Evolutionary conservation across 1,140 invertebrate genomes (phyloP), one percentile per base, ranked within the genome.

Genomic region (Coptotermes formosanus): DNA sequence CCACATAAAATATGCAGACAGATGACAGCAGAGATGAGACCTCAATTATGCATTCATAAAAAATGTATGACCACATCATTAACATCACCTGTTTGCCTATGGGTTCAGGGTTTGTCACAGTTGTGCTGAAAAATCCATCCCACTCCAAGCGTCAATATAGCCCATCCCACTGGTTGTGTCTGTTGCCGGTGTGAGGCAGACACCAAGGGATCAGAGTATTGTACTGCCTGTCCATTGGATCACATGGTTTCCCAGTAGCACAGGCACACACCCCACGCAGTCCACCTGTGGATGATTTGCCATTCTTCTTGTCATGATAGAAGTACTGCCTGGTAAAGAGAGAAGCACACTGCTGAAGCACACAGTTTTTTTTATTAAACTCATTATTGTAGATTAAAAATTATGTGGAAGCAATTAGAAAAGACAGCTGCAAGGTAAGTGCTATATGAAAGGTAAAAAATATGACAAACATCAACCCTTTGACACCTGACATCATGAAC

Each of bases 161-260:
- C 3, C 94, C 94, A 21, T 82, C 59, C 97, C 97, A 98, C 91
- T 98, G 92, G 91, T 97, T 97, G 90, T 98, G 96, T 44, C 96
- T 90, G 90, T 97, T 96, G 45, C 94, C 96, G 3, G 97, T 98
- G 90, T 98, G 97, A 43, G 97, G 96, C 86, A 98, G 91, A 90
- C 97, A 97, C 97, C 97, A 98, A 2, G 97, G 97, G 85, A 98
- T 96, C 59, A 98, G 90, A 2, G 97, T 97, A 90, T 97, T 96
- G 89, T 94, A 95, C 91, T 98, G 97, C 84, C 94, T 93, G 90
- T 97, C 95, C 87, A 91, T 90, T 1, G 95, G 92, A 89, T 96
- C 94, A 91, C 97, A 97, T 0, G 92, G 23, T 87, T 92, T 91
- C 12, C 93, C 94, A 25, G 88, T 91, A 4, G 94, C 94, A 91